These are phyloP conservation scores for Excalfactoria chinensis DNA, from an alignment of 2,113 vertebrate genomes.

Conservation along the genomic window DNA sequence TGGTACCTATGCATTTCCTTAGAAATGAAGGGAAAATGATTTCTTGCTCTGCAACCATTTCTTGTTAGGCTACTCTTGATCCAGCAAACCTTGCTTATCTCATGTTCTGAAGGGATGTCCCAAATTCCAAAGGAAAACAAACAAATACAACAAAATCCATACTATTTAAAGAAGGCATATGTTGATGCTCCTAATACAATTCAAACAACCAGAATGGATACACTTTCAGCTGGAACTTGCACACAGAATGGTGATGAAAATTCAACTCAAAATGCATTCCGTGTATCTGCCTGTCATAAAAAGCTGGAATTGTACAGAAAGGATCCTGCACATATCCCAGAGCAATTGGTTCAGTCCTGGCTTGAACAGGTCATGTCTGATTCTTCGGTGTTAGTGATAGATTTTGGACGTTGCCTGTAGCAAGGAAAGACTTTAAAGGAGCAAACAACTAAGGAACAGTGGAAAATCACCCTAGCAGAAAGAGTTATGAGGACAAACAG, in stretches of 20 bases:
- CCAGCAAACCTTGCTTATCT: not conserved
- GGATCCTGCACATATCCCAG: not conserved
- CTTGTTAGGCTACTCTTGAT: not conserved
- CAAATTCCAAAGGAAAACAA: not conserved
- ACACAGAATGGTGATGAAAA: not conserved
- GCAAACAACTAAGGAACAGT: not conserved
- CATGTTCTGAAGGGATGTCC: not conserved
- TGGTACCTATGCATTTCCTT: not conserved
- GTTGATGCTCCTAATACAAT: not conserved
- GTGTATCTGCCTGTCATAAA: not conserved
- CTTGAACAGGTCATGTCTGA: not conserved
- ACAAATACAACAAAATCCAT: not conserved
- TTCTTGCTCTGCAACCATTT: not conserved
- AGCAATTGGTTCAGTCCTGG: not conserved
- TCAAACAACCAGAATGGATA: not conserved
- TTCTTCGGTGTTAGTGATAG: not conserved
- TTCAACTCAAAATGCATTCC: not conserved
- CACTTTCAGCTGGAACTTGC: not conserved
- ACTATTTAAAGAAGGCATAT: not conserved
- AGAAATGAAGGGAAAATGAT: not conserved
- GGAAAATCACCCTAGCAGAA: not conserved
- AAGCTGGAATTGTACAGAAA: not conserved
- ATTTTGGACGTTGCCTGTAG: not conserved
- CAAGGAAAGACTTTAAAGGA: not conserved
- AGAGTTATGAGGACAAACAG: not conserved